These are phyloP conservation scores for Momotus momota DNA, from an alignment of 2,797 vertebrate genomes.

Conservation along the genomic window DNA sequence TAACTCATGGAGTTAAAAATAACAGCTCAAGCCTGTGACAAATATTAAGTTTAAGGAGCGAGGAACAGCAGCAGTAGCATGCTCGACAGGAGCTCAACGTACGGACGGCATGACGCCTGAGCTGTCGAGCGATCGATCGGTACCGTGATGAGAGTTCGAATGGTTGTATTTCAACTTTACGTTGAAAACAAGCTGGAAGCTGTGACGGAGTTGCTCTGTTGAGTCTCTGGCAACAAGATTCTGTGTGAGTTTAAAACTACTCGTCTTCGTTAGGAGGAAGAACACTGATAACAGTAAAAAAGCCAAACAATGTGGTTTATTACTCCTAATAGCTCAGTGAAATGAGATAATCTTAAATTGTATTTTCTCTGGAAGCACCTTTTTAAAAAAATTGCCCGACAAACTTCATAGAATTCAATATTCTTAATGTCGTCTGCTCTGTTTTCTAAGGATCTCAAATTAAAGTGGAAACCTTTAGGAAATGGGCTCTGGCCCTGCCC, in stretches of 20 bases:
- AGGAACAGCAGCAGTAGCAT: background rate
- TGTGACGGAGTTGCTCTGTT: rapidly evolving
- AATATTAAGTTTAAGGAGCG: background rate
- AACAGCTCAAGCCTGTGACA: too few relatives aligned
- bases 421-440: background rate
- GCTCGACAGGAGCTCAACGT: background rate
- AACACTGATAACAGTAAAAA: background rate
- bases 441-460: background rate
- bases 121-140: too few relatives aligned
- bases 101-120: background rate
- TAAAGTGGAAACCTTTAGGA: background rate
- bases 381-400: background rate
- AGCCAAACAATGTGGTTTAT: background rate
- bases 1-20: background rate
- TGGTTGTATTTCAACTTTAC: background rate
- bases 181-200: background rate
- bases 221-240: rapidly evolving
- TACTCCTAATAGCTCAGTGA: background rate
- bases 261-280: background rate
- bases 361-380: background rate
- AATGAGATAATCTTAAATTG: background rate
- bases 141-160: background rate
- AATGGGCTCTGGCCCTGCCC: background rate
- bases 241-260: background rate
- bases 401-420: background rate